Conservation (phyloP, 92 coral and sea anemone genomes). For the Bergia sp. region DNA sequence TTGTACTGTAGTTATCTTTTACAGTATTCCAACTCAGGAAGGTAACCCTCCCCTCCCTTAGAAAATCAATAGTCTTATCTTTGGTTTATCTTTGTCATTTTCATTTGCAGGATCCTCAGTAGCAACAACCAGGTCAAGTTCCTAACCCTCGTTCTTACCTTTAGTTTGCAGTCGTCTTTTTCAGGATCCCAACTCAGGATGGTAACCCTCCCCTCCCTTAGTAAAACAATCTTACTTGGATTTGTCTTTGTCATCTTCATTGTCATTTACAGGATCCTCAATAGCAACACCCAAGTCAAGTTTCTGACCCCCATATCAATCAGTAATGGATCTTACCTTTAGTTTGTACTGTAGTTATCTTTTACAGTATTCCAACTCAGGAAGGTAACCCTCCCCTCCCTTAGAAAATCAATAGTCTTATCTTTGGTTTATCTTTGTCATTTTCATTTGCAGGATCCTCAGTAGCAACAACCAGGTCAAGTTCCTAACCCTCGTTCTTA, state of each 20-base stretch:
- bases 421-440: slow-evolving; percentile 50
- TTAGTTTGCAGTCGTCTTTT: slow-evolving; percentile 67
- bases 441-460: slow-evolving; percentile 42
- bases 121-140: not conserved
- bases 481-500: not conserved
- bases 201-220: too few relatives aligned
- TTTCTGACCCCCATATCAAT: too few relatives aligned
- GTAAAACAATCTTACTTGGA: slow-evolving; percentile 66
- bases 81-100: slow-evolving; percentile 56
- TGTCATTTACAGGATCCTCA: slow-evolving; percentile 56
- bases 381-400: too few relatives aligned
- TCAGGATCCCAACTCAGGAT: slow-evolving; percentile 55
- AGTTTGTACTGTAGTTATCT: slow-evolving; percentile 64
- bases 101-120: slow-evolving; percentile 62
- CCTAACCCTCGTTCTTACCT: too few relatives aligned
- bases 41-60: not conserved
- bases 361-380: slow-evolving; percentile 60
- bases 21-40: slow-evolving; percentile 60
- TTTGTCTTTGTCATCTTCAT: slow-evolving; percentile 95
- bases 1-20: slow-evolving; percentile 77
- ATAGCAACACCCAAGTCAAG: slow-evolving; percentile 35
- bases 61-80: not conserved
- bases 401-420: not conserved
- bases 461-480: too few relatives aligned
- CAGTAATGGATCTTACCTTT: too few relatives aligned